Conservation (phyloP, 2,797 vertebrate species). For the Hydrocynus forskahlii region DNA sequence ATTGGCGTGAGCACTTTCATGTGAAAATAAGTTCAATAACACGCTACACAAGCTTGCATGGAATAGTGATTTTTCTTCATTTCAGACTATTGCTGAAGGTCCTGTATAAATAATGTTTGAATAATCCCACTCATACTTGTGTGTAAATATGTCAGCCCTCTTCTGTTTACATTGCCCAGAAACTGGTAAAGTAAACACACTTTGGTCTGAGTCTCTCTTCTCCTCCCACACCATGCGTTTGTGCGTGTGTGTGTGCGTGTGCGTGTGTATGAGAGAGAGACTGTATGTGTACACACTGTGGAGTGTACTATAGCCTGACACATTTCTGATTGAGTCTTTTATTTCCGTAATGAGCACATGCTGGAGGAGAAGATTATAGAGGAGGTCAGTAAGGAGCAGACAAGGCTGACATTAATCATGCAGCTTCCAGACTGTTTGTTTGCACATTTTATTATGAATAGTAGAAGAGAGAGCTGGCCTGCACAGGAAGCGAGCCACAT, state of each 20-base stretch:
- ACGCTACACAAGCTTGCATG: not conserved
- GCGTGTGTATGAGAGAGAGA: conserved; percentile 5
- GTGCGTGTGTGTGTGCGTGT: conserved; percentile 20
- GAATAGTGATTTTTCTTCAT: not conserved
- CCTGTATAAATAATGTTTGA: conserved; percentile 22
- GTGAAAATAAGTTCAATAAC: conserved; percentile 2
- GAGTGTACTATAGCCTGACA: conserved; percentile 31
- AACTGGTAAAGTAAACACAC: conserved; percentile 41
- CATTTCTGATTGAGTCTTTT: conserved; percentile 54
- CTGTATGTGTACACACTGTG: not conserved
- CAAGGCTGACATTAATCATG: conserved; percentile 62
- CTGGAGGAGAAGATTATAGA: conserved; percentile 60
- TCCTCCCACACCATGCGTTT: conserved; percentile 22
- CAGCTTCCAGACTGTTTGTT: conserved; percentile 62
- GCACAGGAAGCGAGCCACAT: not conserved
- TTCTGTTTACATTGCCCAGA: conserved; percentile 44
- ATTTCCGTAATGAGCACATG: conserved; percentile 56
- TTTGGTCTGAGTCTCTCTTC: conserved; percentile 21
- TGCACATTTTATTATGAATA: conserved; percentile 63
- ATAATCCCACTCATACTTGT: conserved; percentile 25
- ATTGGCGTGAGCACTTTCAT: not conserved
- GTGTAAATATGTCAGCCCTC: conserved; percentile 29
- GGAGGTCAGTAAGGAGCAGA: conserved; percentile 33
- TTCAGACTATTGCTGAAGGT: not conserved
- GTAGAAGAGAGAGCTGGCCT: conserved; percentile 58